Conservation (phyloP, 2,113 vertebrate genomes). For the Cygnus buccinator region DNA sequence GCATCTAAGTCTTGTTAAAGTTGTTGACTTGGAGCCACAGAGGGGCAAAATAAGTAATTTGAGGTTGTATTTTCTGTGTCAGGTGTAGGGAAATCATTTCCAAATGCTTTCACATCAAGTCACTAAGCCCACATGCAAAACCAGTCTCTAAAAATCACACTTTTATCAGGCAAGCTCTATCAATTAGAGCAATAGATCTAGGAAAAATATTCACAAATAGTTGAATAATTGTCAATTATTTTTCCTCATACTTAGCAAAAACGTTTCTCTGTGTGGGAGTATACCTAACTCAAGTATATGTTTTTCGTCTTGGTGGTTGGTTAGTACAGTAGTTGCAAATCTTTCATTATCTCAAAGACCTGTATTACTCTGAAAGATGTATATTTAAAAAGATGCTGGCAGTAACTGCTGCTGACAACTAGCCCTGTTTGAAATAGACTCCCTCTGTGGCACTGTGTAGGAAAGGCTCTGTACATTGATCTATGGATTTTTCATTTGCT, state of each 20-base stretch:
- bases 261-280: neutral
- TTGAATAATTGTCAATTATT: slow-evolving; percentile 57
- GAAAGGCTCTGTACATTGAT: slow-evolving; percentile 37
- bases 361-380: slow-evolving; percentile 60
- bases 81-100: neutral
- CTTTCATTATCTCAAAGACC: slow-evolving; percentile 65
- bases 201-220: neutral
- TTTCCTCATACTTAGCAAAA: neutral
- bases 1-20: neutral
- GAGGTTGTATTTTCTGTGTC: neutral
- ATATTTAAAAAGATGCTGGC: slow-evolving; percentile 67
- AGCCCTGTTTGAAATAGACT: slow-evolving; percentile 54
- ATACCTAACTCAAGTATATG: neutral
- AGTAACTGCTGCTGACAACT: slow-evolving; percentile 57
- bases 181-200: slow-evolving; percentile 36
- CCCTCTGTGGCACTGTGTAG: slow-evolving; percentile 44
- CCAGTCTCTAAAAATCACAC: neutral
- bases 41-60: neutral
- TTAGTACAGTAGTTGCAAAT: slow-evolving; percentile 55
- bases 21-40: neutral
- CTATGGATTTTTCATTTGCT: slow-evolving; percentile 73
- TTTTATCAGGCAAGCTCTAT: slow-evolving; percentile 4
- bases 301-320: slow-evolving; percentile 10
- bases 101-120: neutral
- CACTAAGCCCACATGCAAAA: neutral